These are phyloP conservation scores for Macquaria ambigua DNA, from an alignment of 2,113 vertebrate species.

Conservation along the genomic window DNA sequence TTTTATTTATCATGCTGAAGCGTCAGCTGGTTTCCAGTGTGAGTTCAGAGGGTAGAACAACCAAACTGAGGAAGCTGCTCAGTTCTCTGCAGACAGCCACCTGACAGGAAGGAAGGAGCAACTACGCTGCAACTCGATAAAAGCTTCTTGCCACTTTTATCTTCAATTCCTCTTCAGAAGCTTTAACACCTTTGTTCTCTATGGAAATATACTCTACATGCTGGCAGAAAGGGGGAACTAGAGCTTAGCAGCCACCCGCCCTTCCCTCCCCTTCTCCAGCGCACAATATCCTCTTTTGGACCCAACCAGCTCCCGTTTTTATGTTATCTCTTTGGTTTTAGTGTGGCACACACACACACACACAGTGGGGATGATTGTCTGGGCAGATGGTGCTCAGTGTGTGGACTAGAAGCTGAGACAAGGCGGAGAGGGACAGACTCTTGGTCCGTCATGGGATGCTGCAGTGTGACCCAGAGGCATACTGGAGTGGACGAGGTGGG, in stretches of 20 bases:
- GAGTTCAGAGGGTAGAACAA: constrained; percentile 28
- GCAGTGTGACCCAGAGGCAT: constrained; percentile 85
- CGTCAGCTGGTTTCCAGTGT: constrained; percentile 20
- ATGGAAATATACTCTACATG: constrained; percentile 25
- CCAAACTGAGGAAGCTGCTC: constrained; percentile 74
- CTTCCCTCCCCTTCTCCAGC: constrained; percentile 14
- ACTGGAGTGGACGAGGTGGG: constrained; percentile 83
- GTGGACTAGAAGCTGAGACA: constrained; percentile 62
- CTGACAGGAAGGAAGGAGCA: constrained; percentile 82
- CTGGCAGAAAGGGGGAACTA: constrained; percentile 66
- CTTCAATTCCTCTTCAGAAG: constrained; percentile 55
- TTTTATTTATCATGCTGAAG: constrained; percentile 22
- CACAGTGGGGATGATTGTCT: constrained; percentile 65
- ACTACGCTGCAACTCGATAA: constrained; percentile 8
- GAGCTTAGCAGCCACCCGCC: constrained; percentile 48
- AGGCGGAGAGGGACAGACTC: constrained; percentile 39
- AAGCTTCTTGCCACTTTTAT: constrained; percentile 28
- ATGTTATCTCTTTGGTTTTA: constrained; percentile 65
- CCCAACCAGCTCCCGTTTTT: constrained; percentile 49
- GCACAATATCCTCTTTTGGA: constrained; percentile 72
- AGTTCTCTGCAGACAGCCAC: constrained; percentile 57
- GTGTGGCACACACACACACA: constrained; percentile 51
- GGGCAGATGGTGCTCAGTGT: constrained; percentile 82
- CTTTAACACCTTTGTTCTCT: constrained; percentile 25
- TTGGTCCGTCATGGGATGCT: constrained; percentile 85